These are phyloP conservation scores for Phaethornis superciliosus DNA, from an alignment of 2,113 vertebrate genomes.

Conservation along the genomic window DNA sequence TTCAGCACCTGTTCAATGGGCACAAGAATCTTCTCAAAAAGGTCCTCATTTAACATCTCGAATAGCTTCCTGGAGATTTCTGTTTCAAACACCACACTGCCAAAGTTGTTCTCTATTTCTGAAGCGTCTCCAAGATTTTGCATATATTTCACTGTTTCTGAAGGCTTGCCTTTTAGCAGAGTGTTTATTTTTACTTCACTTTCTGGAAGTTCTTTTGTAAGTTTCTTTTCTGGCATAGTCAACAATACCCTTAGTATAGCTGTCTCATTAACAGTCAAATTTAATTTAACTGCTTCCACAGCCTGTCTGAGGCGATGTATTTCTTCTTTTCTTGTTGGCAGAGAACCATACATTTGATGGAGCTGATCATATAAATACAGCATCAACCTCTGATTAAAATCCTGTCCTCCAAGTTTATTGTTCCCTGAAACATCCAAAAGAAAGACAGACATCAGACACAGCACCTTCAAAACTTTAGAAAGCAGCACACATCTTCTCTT, in stretches of 20 bases:
- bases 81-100: slow-evolving; percentile 78
- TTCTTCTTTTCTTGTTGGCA: slow-evolving; percentile 88
- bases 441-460: background rate
- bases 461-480: background rate
- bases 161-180: background rate
- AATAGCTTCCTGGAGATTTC: slow-evolving; percentile 86
- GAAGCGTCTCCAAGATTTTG: background rate
- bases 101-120: background rate
- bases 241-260: slow-evolving; percentile 77
- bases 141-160: background rate
- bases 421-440: slow-evolving; percentile 82
- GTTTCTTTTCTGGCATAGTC: slow-evolving; percentile 69
- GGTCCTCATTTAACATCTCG: slow-evolving; percentile 89
- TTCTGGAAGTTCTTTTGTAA: background rate
- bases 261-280: slow-evolving; percentile 83
- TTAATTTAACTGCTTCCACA: slow-evolving; percentile 91
- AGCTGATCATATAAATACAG: slow-evolving; percentile 84
- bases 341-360: slow-evolving; percentile 78
- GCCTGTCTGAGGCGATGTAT: slow-evolving; percentile 89
- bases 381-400: slow-evolving; percentile 94
- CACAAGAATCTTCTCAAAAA: slow-evolving; percentile 93
- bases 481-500: background rate
- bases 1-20: slow-evolving; percentile 88
- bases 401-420: slow-evolving; percentile 96
- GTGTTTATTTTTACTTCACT: background rate